phyloP scores from a whole-genome alignment of 1,140 invertebrate species.

The Panagrolaimus sp. region DNA sequence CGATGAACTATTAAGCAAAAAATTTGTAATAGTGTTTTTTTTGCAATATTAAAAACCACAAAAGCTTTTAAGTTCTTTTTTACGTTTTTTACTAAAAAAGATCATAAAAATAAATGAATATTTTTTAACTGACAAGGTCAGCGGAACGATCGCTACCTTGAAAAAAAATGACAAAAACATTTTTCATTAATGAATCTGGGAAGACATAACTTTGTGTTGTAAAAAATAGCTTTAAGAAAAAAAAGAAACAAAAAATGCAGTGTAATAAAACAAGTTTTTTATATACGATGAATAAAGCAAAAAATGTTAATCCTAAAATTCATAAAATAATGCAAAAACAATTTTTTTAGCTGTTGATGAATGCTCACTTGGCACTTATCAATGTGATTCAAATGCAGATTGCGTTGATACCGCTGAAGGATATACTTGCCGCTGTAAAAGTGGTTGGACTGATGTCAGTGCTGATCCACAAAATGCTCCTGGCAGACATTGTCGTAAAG shows the following conservation, averaged over 20 bases:
- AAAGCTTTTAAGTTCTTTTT: no score
- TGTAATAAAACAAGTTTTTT: background rate
- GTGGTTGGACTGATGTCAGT: slow-evolving; percentile 56
- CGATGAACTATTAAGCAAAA: no score
- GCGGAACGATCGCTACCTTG: no score
- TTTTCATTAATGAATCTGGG: no score
- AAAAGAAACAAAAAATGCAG: background rate
- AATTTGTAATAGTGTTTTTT: no score
- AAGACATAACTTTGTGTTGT: no score
- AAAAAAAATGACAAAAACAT: no score
- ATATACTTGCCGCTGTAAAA: slow-evolving; percentile 57
- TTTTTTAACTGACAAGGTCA: no score
- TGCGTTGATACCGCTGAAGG: slow-evolving; percentile 58
- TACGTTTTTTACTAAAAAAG: no score
- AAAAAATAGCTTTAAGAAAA: slow-evolving; percentile 6
- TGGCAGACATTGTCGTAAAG: slow-evolving; percentile 49
- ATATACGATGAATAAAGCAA: background rate
- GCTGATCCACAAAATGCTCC: slow-evolving; percentile 44
- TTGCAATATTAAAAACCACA: no score
- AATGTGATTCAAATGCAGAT: slow-evolving; percentile 58
- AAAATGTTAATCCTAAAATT: background rate
- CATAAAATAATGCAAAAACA: background rate
- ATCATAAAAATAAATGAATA: no score
- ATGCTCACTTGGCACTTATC: slow-evolving; percentile 51
- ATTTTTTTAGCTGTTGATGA: slow-evolving; percentile 52